Base-by-base conservation (phyloP, 2,113 vertebrate genomes). In the Narcine bancroftii region DNA sequence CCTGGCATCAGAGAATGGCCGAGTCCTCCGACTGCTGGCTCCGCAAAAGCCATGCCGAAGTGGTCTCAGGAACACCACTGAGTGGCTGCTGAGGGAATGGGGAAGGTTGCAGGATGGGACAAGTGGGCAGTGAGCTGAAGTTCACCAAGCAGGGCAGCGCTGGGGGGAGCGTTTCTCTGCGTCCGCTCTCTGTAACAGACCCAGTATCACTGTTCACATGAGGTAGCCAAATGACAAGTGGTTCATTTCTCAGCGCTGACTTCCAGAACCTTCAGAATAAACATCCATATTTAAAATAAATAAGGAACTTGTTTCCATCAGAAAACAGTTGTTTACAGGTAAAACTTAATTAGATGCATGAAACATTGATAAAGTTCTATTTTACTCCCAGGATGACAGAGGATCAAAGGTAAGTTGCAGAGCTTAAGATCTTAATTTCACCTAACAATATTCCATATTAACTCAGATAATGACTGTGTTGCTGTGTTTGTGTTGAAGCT, bases 291-390 rank as follows among this genome's bases (percentile, higher is more conserved):
- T 50, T 33, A 50, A 50, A 81, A 50, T 81, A 81, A 81, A 11
- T 53, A 36, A 87, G 19, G 60, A 87, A 56, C 81, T 69, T 63
- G n/a, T 63, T 85, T 87, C 26, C 81, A 36, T 53, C 81, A 63
- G 53, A n/a, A 87, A 11, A n/a, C 29, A 85, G 81, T 53, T 87
- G 4, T 63, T 63, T 60, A 36, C 81, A 87, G 81, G 81, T 60
- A 60, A 87, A 87, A 56, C 81, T 87, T n/a, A 19, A 60, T 63
- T 36, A 60, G 5, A 79, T 36, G 36, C 19, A 33, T 47, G 36
- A 91, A 69, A 91, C 19, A 91, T 91, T 91, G 89, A 91, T 91
- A 65, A 91, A 47, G 36, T 91, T 91, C 89, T 91, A 91, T 91
- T 91, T 91, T 91, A 91, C 89, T 91, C 89, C 47, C 89, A 91